phyloP scores from a whole-genome alignment of 1,140 invertebrate genomes.

The Paraescarpia echinospica region DNA sequence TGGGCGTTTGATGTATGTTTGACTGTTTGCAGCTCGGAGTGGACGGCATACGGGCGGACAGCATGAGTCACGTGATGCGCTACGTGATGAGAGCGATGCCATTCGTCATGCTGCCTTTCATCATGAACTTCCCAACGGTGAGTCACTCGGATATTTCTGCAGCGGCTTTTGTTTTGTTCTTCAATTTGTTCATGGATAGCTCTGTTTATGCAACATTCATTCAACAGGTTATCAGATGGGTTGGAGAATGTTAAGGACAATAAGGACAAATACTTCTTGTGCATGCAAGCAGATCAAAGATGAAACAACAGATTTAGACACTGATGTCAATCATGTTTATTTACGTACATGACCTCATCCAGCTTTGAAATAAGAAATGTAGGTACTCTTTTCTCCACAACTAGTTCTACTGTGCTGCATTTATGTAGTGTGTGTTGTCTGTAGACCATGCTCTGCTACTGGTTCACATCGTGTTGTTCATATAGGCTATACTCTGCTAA shows the following conservation, averaged over 20 bases:
- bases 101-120: slow-evolving; percentile 80
- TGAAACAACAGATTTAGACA: too few relatives aligned
- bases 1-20: not conserved
- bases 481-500: slow-evolving; percentile 36
- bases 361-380: too few relatives aligned
- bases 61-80: slow-evolving; percentile 66
- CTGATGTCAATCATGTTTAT: too few relatives aligned
- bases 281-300: too few relatives aligned
- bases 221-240: not conserved
- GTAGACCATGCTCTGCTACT: slow-evolving; percentile 38
- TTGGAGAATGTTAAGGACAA: not conserved
- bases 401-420: too few relatives aligned
- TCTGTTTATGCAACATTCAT: not conserved
- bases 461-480: slow-evolving; percentile 62
- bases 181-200: not conserved
- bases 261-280: slow-evolving; percentile 9
- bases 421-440: not conserved
- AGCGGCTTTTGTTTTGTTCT: not conserved
- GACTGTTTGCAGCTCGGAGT: slow-evolving; percentile 68
- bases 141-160: slow-evolving; percentile 48
- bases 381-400: too few relatives aligned
- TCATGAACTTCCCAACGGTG: slow-evolving; percentile 83
- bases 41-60: slow-evolving; percentile 71
- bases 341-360: too few relatives aligned
- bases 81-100: slow-evolving; percentile 77